Conservation (phyloP, 2,888 invertebrate species). For the Gibbula magus region DNA sequence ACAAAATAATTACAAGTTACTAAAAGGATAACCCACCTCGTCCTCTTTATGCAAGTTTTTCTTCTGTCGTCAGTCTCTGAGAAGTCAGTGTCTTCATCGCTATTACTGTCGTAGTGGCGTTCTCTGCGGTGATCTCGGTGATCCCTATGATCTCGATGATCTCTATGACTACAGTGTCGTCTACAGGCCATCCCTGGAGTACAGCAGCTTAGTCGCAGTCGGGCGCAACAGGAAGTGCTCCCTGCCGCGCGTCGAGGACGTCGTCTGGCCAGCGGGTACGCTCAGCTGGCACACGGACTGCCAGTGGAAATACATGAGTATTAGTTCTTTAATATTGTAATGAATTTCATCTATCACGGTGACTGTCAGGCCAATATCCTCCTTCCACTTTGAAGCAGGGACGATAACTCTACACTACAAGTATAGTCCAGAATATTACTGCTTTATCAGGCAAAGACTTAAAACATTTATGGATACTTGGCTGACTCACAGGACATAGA, state of each 20-base stretch:
- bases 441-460: too few relatives aligned
- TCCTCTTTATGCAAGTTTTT: constrained; percentile 68
- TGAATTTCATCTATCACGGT: too few relatives aligned
- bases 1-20: too few relatives aligned
- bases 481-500: too few relatives aligned
- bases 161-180: constrained; percentile 34
- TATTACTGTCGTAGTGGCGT: constrained; percentile 63
- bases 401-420: too few relatives aligned
- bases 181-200: constrained; percentile 24
- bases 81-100: constrained; percentile 67
- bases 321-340: too few relatives aligned
- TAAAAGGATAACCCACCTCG: constrained; percentile 49
- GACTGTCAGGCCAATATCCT: too few relatives aligned
- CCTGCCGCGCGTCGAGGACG: not conserved
- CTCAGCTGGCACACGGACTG: not conserved
- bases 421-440: too few relatives aligned
- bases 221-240: not conserved
- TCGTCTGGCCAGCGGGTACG: not conserved
- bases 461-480: too few relatives aligned
- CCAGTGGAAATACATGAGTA: too few relatives aligned
- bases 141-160: constrained; percentile 40
- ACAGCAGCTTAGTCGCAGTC: not conserved
- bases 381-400: too few relatives aligned
- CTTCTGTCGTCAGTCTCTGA: constrained; percentile 68
- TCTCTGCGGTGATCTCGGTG: constrained; percentile 49